Conservation (phyloP, 2,888 invertebrate species). For the Macaria notata region DNA sequence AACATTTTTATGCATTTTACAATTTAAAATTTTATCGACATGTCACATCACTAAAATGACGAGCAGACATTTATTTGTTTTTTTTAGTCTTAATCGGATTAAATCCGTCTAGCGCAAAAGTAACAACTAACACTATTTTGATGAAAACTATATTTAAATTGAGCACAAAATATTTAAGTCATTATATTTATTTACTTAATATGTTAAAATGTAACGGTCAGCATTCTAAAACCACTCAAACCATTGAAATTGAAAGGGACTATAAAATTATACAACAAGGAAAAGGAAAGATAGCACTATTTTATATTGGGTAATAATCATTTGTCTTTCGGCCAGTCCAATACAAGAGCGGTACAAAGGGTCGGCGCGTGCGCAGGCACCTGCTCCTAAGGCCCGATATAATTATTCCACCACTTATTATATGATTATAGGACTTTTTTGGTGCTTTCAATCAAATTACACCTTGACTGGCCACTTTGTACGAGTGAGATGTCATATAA, state of each 20-base stretch:
- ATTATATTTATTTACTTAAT: neutral
- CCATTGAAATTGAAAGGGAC: neutral
- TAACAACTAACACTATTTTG: no score
- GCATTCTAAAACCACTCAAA: neutral
- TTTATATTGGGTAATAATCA: constrained; percentile 44
- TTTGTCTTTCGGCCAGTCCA: constrained; percentile 48
- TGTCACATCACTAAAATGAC: constrained; percentile 3
- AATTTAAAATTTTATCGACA: neutral
- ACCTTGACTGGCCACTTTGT: constrained; percentile 75
- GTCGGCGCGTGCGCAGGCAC: constrained; percentile 68
- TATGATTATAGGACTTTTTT: constrained; percentile 81
- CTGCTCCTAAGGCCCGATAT: constrained; percentile 72
- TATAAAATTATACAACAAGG: constrained; percentile 24
- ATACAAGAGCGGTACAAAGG: constrained; percentile 39
- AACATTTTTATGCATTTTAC: no score
- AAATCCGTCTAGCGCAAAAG: no score
- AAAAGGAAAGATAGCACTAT: constrained; percentile 26
- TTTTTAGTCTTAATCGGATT: no score
- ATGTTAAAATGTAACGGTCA: neutral
- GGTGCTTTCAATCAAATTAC: constrained; percentile 83
- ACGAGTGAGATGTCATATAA: constrained; percentile 80
- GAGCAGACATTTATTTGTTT: no score
- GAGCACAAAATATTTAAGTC: no score
- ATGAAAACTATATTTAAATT: no score
- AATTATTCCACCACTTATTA: constrained; percentile 81